Conservation (phyloP, 2,888 invertebrate species). For the Melanophora roralis region DNA sequence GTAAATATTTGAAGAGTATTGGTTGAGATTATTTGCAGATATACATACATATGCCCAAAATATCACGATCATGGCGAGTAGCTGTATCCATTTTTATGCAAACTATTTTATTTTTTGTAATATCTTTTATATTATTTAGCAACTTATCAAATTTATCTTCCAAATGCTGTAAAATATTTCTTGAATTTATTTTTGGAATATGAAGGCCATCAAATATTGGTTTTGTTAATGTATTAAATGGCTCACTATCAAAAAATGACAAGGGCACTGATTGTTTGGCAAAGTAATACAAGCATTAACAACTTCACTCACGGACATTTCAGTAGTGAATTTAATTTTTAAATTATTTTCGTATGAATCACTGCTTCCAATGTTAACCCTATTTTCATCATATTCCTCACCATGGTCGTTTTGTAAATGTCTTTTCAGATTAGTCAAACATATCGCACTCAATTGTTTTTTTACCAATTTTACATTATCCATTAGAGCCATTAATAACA, state of each 20-base stretch:
- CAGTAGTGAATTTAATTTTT: not conserved
- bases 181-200: not conserved
- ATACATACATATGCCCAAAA: not conserved
- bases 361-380: not conserved
- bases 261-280: slow-evolving; percentile 6
- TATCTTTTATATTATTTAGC: not conserved
- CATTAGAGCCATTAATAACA: no score
- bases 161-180: not conserved
- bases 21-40: not conserved
- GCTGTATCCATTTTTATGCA: not conserved
- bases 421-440: not conserved
- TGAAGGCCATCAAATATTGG: not conserved
- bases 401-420: not conserved
- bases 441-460: no score
- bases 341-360: not conserved
- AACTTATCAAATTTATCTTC: not conserved
- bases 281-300: not conserved
- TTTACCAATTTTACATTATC: no score
- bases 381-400: not conserved
- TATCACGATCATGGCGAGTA: not conserved
- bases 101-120: not conserved
- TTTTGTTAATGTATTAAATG: not conserved
- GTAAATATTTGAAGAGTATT: not conserved
- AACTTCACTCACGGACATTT: slow-evolving; percentile 7
- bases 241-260: slow-evolving; percentile 1